Conservation (phyloP, 2,888 invertebrate species). For the Ommatoiulus sabulosus region DNA sequence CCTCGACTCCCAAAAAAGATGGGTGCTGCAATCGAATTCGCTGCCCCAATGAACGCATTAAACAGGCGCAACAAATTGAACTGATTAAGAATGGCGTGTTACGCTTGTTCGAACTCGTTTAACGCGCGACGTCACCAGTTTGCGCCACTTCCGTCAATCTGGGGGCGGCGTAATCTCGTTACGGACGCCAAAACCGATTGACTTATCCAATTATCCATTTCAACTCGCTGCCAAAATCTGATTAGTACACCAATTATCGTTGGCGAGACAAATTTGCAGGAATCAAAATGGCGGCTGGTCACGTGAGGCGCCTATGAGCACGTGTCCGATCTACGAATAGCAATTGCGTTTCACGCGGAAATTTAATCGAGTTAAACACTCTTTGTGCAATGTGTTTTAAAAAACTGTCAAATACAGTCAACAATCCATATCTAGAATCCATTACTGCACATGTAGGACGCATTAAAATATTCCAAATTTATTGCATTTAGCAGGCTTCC, state of each 20-base stretch:
- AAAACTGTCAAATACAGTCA: background rate
- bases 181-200: slow-evolving; percentile 34
- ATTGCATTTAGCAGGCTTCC: no score
- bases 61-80: slow-evolving; percentile 21
- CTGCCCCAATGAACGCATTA: background rate
- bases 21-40: background rate
- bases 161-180: background rate
- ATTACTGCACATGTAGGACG: no score
- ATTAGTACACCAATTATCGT: background rate
- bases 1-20: background rate
- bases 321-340: no score
- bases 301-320: background rate
- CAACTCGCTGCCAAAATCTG: background rate
- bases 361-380: background rate
- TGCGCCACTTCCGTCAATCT: slow-evolving; percentile 12
- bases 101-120: slow-evolving; percentile 4
- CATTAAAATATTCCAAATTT: no score
- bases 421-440: no score
- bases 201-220: slow-evolving; percentile 15
- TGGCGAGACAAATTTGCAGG: background rate
- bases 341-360: background rate
- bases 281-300: background rate
- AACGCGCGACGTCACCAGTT: background rate
- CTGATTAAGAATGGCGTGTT: slow-evolving; percentile 14
- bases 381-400: background rate